Evolutionary conservation across 2,888 invertebrate species (phyloP).

Genomic region (Bellardia bayeri): DNA sequence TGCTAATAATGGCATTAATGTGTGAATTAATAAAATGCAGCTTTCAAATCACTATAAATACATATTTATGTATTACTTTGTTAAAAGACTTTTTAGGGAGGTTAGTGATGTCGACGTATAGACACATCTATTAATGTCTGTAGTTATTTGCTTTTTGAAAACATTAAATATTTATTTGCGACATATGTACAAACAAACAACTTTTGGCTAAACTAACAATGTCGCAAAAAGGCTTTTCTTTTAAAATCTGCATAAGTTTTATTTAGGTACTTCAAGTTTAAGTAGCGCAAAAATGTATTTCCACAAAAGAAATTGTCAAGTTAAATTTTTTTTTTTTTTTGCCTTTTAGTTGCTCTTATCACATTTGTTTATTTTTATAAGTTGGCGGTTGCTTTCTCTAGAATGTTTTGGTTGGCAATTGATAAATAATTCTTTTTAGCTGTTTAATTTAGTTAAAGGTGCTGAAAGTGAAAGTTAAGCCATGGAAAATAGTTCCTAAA

Average conservation of each 20-base stretch:
- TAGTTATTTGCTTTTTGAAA: background rate
- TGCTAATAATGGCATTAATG: background rate
- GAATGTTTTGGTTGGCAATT: background rate
- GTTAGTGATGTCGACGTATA: no score
- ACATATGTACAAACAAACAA: background rate
- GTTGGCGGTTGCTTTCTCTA: background rate
- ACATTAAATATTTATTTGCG: background rate
- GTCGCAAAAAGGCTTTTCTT: background rate
- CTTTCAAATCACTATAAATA: no score
- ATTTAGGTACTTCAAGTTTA: background rate
- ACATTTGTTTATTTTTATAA: background rate
- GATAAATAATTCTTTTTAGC: no score
- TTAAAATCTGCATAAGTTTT: slow-evolving; percentile 13
- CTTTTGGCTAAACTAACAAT: background rate
- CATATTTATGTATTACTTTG: no score
- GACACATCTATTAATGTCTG: background rate
- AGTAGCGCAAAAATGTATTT: slow-evolving; percentile 19
- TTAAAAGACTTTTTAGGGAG: no score
- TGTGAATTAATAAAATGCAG: background rate
- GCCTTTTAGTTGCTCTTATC: slow-evolving; percentile 19
- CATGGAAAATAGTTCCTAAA: no score
- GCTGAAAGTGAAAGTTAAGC: no score
- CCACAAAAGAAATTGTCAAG: slow-evolving; percentile 39
- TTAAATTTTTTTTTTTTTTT: slow-evolving; percentile 18
- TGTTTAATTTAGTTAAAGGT: no score